phyloP scores from a whole-genome alignment of 2,113 vertebrate species.

The Oreochromis tanganicae region DNA sequence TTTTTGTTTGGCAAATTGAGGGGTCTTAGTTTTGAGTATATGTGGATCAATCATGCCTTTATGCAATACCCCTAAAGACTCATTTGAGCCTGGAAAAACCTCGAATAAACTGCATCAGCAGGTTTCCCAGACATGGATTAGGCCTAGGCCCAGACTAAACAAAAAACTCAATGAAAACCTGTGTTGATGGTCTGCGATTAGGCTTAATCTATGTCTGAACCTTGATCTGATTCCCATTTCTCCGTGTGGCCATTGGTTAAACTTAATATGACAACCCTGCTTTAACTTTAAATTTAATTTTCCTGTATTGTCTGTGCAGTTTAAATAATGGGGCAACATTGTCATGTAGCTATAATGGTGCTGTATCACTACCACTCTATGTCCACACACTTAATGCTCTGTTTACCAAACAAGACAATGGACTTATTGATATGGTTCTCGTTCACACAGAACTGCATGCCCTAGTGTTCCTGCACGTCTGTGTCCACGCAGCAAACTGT shows the following conservation, averaged over 20 bases:
- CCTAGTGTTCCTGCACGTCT: background rate
- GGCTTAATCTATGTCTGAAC: background rate
- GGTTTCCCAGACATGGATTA: background rate
- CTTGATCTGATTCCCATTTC: background rate
- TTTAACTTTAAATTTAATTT: background rate
- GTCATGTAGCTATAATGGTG: background rate
- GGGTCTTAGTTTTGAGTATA: background rate
- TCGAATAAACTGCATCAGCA: background rate
- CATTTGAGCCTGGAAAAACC: background rate
- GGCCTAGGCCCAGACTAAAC: background rate
- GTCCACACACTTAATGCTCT: conserved; percentile 15
- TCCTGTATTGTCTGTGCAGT: background rate
- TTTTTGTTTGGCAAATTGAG: background rate
- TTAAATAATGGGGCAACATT: background rate
- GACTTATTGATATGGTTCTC: background rate
- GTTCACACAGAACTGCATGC: background rate
- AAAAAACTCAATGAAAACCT: background rate
- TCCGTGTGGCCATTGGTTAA: background rate
- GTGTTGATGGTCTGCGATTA: background rate
- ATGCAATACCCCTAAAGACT: background rate
- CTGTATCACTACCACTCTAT: background rate
- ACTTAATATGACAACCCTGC: background rate
- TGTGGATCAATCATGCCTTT: background rate
- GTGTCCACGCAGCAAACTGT: background rate
- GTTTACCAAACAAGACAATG: conserved; percentile 27